Evolutionary conservation across 1,140 invertebrate species (phyloP), one percentile per base, ranked within the genome.

Genomic region (Trinorchestia longiramus): DNA sequence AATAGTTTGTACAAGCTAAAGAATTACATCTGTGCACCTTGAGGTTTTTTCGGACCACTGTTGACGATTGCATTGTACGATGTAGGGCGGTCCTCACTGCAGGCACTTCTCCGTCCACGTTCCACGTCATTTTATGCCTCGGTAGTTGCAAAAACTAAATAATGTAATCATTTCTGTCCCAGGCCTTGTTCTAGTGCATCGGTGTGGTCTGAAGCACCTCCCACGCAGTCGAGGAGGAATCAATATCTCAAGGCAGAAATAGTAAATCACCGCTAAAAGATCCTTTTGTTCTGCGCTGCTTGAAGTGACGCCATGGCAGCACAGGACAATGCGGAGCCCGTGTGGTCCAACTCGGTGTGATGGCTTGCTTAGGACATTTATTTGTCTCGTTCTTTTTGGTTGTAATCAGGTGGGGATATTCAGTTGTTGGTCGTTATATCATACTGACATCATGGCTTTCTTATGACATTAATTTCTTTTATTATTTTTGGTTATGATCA

Each of bases 201-300:
- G 88, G 88, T 91, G 88, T 91, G 88, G 88, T 91, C 88, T 91
- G 62, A 36, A 43, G 88, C 43, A 43, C 43, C 88, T 42, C 88
- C 41, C 41, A 91, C 43, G 43, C 88, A 15, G 41, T 11, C 88
- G 4, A 91, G 36, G 43, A 41, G 3, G 43, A 91, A 91, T 91
- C 88, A 91, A 91, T 91, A 91, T 42, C 41, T 43, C 0, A 19
- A 19, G 62, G 41, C 88, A 41, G 88, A 91, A 91, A 91, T 91
- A 91, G 88, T 91, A 91, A 91, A 91, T 91, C 88, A 91, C 88
- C 4, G 88, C 41, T 15, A 42, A 91, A 91, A 11, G 43, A 43
- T 28, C 41, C 41, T 44, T 91, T 91, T 91, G 88, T 91, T 91
- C 88, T 91, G 8, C 43, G 88, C 43, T 42, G 15, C 8, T 4